These are phyloP conservation scores for Metopia argyrocephala DNA, from an alignment of 2,888 invertebrate genomes.

Conservation along the genomic window DNA sequence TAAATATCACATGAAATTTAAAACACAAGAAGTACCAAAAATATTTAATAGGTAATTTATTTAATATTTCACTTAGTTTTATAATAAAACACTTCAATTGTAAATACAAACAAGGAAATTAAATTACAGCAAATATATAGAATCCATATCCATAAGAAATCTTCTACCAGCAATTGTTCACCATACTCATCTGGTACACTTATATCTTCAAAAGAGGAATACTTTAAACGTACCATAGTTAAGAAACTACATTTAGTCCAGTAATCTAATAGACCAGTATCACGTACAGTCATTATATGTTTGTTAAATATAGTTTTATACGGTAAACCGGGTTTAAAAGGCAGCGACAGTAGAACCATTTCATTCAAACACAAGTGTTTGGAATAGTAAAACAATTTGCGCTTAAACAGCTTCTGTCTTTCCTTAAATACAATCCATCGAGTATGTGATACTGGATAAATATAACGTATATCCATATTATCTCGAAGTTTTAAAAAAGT, in stretches of 20 bases:
- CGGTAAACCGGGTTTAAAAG: constrained; percentile 52
- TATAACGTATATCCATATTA: constrained; percentile 26
- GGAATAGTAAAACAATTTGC: constrained; percentile 40
- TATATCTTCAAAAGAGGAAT: constrained; percentile 41
- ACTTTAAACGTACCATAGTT: constrained; percentile 49
- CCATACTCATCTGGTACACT: constrained; percentile 36
- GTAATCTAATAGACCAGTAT: constrained; percentile 51
- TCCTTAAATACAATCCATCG: constrained; percentile 31
- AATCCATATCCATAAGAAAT: constrained; percentile 59
- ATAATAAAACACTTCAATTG: constrained; percentile 9
- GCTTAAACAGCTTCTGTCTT: constrained; percentile 30
- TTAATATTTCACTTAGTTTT: too few species aligned
- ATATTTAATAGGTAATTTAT: too few species aligned
- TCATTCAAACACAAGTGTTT: constrained; percentile 9
- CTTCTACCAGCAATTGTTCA: constrained; percentile 8
- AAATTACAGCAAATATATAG: constrained; percentile 13
- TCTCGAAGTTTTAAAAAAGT: constrained; percentile 5
- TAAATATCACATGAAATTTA: too few species aligned
- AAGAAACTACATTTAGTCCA: constrained; percentile 56
- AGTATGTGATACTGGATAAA: constrained; percentile 25
- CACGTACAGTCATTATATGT: constrained; percentile 55
- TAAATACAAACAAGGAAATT: constrained; percentile 1
- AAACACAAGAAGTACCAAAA: too few species aligned
- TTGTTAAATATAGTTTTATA: constrained; percentile 51
- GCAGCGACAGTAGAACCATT: constrained; percentile 22